phyloP scores from a whole-genome alignment of 2,888 invertebrate species.

The Calliopum simillimum region DNA sequence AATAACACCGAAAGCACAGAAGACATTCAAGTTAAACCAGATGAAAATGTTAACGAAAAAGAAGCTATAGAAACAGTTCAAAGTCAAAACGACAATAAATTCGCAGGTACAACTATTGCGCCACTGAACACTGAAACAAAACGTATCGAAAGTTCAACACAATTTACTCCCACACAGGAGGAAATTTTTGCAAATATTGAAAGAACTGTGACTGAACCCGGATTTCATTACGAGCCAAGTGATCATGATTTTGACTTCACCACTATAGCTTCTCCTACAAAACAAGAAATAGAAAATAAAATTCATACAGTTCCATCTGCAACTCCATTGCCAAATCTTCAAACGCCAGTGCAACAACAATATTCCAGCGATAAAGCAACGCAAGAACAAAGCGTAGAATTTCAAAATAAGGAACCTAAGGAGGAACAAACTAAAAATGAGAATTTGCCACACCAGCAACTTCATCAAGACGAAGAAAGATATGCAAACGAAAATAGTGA shows the following conservation, averaged over 20 bases:
- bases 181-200: not conserved
- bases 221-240: slow-evolving; percentile 18
- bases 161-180: not conserved
- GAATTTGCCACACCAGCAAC: slow-evolving; percentile 2
- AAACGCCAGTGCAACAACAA: slow-evolving; percentile 8
- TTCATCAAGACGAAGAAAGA: not conserved
- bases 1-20: not conserved
- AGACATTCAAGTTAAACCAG: not conserved
- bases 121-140: not conserved
- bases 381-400: not conserved
- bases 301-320: not conserved
- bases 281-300: slow-evolving; percentile 16
- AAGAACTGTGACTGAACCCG: slow-evolving; percentile 11
- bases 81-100: not conserved
- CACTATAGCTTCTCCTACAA: slow-evolving; percentile 21
- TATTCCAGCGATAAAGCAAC: not conserved
- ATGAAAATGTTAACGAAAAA: not conserved
- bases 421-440: not conserved
- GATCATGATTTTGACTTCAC: slow-evolving; percentile 18
- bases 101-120: not conserved
- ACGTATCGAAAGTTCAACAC: not conserved
- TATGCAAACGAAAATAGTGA: not conserved
- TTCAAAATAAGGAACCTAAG: not conserved
- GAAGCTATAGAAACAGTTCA: not conserved
- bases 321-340: slow-evolving; percentile 5